Base-by-base conservation (phyloP, 2,888 invertebrate genomes). In the Cephus sareptanus region DNA sequence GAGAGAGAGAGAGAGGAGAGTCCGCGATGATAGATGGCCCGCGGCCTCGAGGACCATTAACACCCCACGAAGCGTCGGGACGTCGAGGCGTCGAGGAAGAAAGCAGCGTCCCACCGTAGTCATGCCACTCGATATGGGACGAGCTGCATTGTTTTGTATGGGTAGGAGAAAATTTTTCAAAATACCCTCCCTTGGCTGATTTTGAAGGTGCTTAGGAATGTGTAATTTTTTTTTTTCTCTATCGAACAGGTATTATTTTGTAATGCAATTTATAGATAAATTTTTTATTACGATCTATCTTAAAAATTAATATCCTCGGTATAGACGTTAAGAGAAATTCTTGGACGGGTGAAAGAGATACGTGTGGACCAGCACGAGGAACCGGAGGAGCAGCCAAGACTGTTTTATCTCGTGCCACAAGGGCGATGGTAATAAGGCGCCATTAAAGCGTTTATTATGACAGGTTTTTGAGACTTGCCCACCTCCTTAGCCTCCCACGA, bases 11-110 rank as follows among this genome's bases (percentile, higher is more conserved):
- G 70, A 70, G 30, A 30, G 12, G 82, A 79, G 82, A 80, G 83
- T 82, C 79, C 68, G 76, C 70, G 81, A 83, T 85, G 89, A 88
- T 87, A 85, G 87, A 88, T 88, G 83, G 85, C 83, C 80, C 77
- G 79, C 81, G 81, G 82, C 83, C 84, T 87, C 83, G 81, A 82
- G 86, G 79, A 84, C 88, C 89, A 89, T 88, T 88, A 71, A 71
- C 71, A 71, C 71, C 71, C 71, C 71, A 71, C 71, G 71, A 71
- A 34, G 31, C 31, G 71, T 31, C 71, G 71, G 33, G 33, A 71
- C 71, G 71, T 31, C 33, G 71, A 71, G 33, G 71, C 71, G 31
- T 31, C 71, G 31, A 56, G 31, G 71, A 71, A 71, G 71, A 71
- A 71, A 40, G 6, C 15, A 40, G 6, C 40, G 40, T 40, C 23